Conservation (phyloP, 2,113 vertebrate genomes). For the Python bivittatus region DNA sequence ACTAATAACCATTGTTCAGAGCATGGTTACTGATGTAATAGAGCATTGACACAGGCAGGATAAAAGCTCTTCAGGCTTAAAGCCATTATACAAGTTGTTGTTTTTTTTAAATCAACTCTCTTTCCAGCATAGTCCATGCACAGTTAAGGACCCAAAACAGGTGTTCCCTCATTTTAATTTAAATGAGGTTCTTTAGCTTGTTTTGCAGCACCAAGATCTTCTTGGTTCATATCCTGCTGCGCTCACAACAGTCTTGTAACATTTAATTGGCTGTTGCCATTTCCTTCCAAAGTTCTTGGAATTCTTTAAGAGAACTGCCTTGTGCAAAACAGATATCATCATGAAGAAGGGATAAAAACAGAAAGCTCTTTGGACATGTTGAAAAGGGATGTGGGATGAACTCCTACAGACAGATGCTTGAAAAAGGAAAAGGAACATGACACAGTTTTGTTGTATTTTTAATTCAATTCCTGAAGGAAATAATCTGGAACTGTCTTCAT, state of each 20-base stretch:
- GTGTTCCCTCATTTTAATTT: not conserved
- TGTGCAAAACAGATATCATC: not conserved
- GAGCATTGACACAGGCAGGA: too few relatives aligned
- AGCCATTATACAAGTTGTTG: too few relatives aligned
- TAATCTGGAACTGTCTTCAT: slow-evolving; percentile 20
- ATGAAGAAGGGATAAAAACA: not conserved
- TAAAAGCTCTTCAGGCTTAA: too few relatives aligned
- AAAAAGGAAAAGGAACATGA: not conserved
- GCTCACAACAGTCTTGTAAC: too few relatives aligned
- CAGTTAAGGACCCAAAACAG: not conserved
- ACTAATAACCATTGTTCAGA: too few relatives aligned
- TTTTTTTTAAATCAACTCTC: too few relatives aligned
- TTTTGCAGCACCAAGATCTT: not conserved
- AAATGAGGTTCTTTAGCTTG: not conserved
- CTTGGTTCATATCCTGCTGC: not conserved
- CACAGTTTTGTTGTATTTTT: not conserved
- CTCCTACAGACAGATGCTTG: fast-evolving
- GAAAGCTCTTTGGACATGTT: not conserved
- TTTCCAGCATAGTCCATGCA: not conserved
- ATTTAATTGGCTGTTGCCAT: not conserved
- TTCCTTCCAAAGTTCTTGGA: not conserved
- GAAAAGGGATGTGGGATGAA: not conserved
- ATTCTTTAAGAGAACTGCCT: not conserved
- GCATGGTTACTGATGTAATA: too few relatives aligned
- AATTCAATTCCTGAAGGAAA: slow-evolving; percentile 13